Conservation (phyloP, 2,797 vertebrate genomes). For the Leucoraja ocellata region DNA sequence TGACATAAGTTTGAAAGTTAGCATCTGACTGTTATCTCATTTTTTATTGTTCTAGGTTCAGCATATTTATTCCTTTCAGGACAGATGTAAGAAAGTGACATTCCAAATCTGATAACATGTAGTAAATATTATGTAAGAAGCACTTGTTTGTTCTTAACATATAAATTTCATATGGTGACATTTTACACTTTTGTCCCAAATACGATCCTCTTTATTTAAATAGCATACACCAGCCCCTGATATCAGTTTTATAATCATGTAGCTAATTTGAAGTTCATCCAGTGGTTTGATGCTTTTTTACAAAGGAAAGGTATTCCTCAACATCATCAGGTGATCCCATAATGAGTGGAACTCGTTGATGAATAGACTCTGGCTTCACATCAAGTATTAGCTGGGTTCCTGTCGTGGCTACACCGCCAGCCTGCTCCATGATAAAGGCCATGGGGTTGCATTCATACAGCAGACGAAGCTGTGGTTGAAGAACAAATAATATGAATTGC, state of each 20-base stretch:
- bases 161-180: background rate
- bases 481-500: background rate
- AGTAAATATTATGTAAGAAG: background rate
- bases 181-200: background rate
- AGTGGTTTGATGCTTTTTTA: constrained; percentile 65
- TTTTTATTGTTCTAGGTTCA: background rate
- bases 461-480: constrained; percentile 68
- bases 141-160: background rate
- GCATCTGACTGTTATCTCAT: background rate
- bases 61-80: background rate
- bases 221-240: background rate
- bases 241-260: background rate
- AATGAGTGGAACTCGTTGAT: constrained; percentile 78
- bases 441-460: constrained; percentile 91
- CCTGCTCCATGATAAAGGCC: constrained; percentile 86
- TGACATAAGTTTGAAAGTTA: background rate
- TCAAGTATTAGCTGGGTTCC: constrained; percentile 72
- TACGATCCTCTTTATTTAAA: background rate
- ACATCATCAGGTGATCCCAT: constrained; percentile 85
- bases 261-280: background rate
- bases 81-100: background rate
- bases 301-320: constrained; percentile 76
- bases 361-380: constrained; percentile 76
- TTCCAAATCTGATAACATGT: background rate
- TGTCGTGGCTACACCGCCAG: constrained; percentile 80